Percentiles rank a stretch among this genome's conserved stretches.
Conservation (phyloP, 2,113 vertebrate species). For the Tragelaphus imberbis region DNA sequence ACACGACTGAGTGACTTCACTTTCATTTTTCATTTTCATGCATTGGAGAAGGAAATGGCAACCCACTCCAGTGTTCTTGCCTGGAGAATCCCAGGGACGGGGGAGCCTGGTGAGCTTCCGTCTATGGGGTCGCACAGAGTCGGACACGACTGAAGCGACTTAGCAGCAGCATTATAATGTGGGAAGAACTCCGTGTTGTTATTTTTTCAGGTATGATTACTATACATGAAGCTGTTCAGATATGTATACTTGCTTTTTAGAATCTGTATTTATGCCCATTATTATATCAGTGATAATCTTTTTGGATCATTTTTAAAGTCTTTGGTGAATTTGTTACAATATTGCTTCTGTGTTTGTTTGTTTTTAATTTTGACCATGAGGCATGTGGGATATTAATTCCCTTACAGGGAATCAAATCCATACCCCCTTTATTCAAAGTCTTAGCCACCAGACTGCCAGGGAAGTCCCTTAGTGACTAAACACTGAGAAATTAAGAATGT, state of each 20-base stretch:
- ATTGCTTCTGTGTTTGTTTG: neutral
- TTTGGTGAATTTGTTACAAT: neutral
- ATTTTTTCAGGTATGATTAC: conserved; percentile 26
- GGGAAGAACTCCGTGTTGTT: neutral
- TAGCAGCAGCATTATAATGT: too few species aligned
- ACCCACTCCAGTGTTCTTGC: too few species aligned
- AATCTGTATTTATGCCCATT: conserved; percentile 51
- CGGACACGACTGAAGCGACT: too few species aligned
- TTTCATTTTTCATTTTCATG: too few species aligned
- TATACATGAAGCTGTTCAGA: conserved; percentile 39
- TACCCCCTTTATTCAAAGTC: neutral
- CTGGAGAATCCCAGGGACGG: too few species aligned
- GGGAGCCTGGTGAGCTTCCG: too few species aligned
- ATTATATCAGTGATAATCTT: conserved; percentile 25
- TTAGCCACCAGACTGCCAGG: neutral
- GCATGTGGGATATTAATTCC: neutral
- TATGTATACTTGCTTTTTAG: conserved; percentile 59
- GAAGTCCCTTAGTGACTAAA: conserved; percentile 15
- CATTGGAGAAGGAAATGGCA: too few species aligned
- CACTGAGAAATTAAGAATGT: conserved; percentile 32
- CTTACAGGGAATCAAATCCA: neutral
- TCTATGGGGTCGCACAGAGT: too few species aligned
- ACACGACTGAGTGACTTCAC: too few species aligned
- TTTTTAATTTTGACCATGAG: neutral
- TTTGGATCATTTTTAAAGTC: neutral